These are phyloP conservation scores for Fopius arisanus DNA, from an alignment of 1,140 invertebrate genomes.

Conservation along the genomic window DNA sequence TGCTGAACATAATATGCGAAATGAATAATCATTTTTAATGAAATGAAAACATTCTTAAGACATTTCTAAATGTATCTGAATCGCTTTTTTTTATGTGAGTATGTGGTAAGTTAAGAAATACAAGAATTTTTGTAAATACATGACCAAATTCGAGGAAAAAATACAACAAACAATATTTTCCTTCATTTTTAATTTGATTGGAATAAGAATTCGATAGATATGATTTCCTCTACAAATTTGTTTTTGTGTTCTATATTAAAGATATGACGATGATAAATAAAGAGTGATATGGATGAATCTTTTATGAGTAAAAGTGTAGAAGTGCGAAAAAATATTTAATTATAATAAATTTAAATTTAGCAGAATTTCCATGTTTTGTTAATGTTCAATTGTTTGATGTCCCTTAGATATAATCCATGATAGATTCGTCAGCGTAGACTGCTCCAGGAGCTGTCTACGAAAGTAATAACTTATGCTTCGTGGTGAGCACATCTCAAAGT, in stretches of 20 bases:
- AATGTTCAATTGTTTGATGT: not conserved
- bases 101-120: not conserved
- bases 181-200: not conserved
- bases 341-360: constrained; percentile 63
- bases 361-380: constrained; percentile 36
- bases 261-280: constrained; percentile 36
- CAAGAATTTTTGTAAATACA: not conserved
- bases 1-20: not conserved
- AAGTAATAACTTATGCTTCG: too few species aligned
- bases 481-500: too few species aligned
- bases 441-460: too few species aligned
- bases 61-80: not conserved
- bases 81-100: not conserved
- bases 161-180: not conserved
- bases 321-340: constrained; percentile 62
- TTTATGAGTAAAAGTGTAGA: constrained; percentile 57
- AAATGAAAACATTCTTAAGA: not conserved
- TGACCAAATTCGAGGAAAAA: not conserved
- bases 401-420: too few species aligned
- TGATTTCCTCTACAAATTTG: constrained; percentile 48
- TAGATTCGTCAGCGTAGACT: too few species aligned
- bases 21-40: not conserved
- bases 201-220: constrained; percentile 18
- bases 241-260: constrained; percentile 30
- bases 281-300: constrained; percentile 54